Percentiles rank a stretch among this genome's conserved stretches.
Evolutionary conservation across 2,113 vertebrate species (phyloP).

Genomic region (Platichthys flesus): DNA sequence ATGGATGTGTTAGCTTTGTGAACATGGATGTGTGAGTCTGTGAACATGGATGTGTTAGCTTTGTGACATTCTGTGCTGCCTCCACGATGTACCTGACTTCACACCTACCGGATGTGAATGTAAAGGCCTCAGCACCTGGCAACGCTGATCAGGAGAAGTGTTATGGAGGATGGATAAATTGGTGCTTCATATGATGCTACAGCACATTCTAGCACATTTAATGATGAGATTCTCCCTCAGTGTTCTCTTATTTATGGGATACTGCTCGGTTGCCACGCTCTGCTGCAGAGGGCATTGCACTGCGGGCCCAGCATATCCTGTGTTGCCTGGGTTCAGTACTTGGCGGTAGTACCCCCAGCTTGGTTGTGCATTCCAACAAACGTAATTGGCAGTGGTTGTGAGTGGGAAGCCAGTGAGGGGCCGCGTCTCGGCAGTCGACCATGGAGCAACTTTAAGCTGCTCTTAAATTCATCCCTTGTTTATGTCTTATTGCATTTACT

Average conservation of each 20-base stretch:
- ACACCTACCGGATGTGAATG: background rate
- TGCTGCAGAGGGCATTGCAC: background rate
- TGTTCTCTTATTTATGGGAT: background rate
- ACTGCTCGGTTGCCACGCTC: background rate
- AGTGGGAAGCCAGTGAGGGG: slow-evolving; percentile 7
- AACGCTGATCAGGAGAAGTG: background rate
- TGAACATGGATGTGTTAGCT: background rate
- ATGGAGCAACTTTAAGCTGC: background rate
- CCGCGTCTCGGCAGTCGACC: background rate
- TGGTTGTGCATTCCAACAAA: slow-evolving; percentile 10
- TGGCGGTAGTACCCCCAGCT: slow-evolving; percentile 9
- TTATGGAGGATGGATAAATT: background rate
- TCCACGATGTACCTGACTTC: background rate
- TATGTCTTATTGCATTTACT: background rate
- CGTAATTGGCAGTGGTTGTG: slow-evolving; percentile 6
- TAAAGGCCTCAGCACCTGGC: background rate
- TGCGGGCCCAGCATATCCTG: background rate
- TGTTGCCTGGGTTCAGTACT: slow-evolving; percentile 8
- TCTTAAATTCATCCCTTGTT: background rate
- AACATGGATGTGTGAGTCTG: too few relatives aligned
- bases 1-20: too few relatives aligned
- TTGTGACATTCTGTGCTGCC: background rate
- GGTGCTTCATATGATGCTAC: background rate
- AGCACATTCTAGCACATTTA: background rate
- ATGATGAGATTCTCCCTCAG: background rate